Evolutionary conservation across 2,797 vertebrate species (phyloP), one percentile per base, ranked within the genome.

Genomic region (Argya squamiceps): DNA sequence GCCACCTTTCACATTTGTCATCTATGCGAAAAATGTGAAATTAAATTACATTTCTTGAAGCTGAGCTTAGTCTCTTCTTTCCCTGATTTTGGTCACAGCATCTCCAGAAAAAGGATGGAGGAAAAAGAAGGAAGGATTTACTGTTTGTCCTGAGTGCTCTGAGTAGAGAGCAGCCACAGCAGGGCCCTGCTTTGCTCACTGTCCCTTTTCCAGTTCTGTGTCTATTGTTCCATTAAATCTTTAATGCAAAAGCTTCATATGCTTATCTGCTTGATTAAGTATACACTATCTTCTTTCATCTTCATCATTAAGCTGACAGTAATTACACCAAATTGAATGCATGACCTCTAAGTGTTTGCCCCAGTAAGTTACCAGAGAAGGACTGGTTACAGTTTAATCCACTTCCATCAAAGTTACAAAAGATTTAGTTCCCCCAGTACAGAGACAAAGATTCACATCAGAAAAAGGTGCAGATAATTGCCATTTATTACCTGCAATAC

Each of bases 211-310:
- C 21, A 67, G 29, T 65, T 84, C 78, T 74, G 52, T 81, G 37
- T 60, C 78, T 92, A 60, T 95, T 89, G 96, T 88, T 69, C 71
- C 82, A 94, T 86, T 44, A 58, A 95, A 94, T 95, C 68, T 90
- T 88, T 88, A 90, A 87, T 94, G 65, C 46, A 96, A 55, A 86
- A 93, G 50, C 84, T 95, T 93, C 91, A 70, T 91, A 69, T 88
- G 87, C 76, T 93, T 96, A 92, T 96, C 84, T 95, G 91, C 89
- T 93, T 97, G 93, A 97, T 97, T 94, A 96, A 97, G 96, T 97
- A 46, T 63, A 92, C 27, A 70, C 70, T 85, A 76, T 74, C 88
- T 95, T 91, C 82, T 96, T 97, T 95, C 85, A 74, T 95, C 94
- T 88, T 94, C 92, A 79, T 96, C 89, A 91, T 89, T 94, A 94